Evolutionary conservation across 2,888 invertebrate species (phyloP), one percentile per base, ranked within the genome.

Genomic region (Noctua janthina): DNA sequence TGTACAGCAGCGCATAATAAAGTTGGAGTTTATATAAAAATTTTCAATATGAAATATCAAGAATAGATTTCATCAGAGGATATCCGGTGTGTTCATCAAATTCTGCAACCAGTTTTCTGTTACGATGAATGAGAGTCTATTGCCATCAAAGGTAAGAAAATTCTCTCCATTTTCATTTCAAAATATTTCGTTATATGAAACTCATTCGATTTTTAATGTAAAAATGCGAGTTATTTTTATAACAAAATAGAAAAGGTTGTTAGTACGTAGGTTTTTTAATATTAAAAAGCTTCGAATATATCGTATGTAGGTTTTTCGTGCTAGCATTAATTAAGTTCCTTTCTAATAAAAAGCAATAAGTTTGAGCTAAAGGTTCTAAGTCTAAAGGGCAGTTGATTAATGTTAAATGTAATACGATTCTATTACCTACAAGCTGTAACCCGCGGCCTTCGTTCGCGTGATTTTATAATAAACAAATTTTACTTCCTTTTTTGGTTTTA

Each of bases 61-160:
- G 20, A 39, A 11, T 43, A n/a, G 11, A 66, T 74, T 67, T 56
- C 23, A 43, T 76, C 8, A 1, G 11, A 29, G 23, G 29, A 83
- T 59, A 67, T 67, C 39, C 17, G 13, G 39, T 74, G 66, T 66
- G 59, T 82, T 83, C 49, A 83, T 29, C 43, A 80, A 75, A 76
- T 51, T 11, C 20, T 51, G 8, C 68, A 76, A 43, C n/a, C 49
- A 76, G 20, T 17, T 74, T 66, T 76, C 11, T 75, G 20, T 80
- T 51, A 59, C n/a, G 76, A 59, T 76, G 15, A 83, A 59, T 83
- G 43, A 67, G 43, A 54, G 51, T 74, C 62, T 51, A 49, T 62
- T 43, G 43, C 49, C 51, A 74, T 79, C 43, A 73, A 79, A 82
- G n/a, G 62, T 74, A 20, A n/a, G 35, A 43, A 43, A 46, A 54